phyloP scores from a whole-genome alignment of 2,888 invertebrate genomes.

The Trichogramma evanescens region DNA sequence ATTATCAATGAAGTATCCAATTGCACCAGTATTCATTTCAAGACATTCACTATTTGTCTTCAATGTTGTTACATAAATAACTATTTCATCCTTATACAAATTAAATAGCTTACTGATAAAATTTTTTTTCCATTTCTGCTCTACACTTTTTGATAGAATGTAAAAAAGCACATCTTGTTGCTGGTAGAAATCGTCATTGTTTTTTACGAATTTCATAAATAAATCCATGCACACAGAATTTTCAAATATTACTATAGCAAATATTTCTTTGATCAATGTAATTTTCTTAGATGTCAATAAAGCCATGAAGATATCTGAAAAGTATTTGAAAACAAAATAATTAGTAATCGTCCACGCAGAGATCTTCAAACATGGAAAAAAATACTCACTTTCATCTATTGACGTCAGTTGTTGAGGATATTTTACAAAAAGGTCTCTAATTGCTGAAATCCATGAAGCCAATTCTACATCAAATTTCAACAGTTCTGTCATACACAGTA shows the following conservation, averaged over 20 bases:
- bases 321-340: not conserved
- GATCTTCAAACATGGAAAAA: not conserved
- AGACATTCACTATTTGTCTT: slow-evolving; percentile 31
- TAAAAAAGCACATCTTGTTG: slow-evolving; percentile 62
- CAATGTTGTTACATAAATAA: slow-evolving; percentile 46
- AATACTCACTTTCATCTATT: slow-evolving; percentile 48
- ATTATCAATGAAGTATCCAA: slow-evolving; percentile 53
- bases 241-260: slow-evolving; percentile 54
- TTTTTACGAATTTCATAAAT: slow-evolving; percentile 49
- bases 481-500: slow-evolving; percentile 26
- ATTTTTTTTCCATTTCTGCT: slow-evolving; percentile 45
- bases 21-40: slow-evolving; percentile 52
- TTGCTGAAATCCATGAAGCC: slow-evolving; percentile 51
- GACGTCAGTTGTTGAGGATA: slow-evolving; percentile 56
- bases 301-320: slow-evolving; percentile 30
- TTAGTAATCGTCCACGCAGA: not conserved
- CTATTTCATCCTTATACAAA: slow-evolving; percentile 58
- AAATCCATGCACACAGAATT: slow-evolving; percentile 49
- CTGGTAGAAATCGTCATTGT: slow-evolving; percentile 47
- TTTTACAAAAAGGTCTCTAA: slow-evolving; percentile 54
- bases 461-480: slow-evolving; percentile 29
- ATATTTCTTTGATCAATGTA: slow-evolving; percentile 51
- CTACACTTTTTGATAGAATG: slow-evolving; percentile 49
- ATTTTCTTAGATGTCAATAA: slow-evolving; percentile 28
- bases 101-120: slow-evolving; percentile 53